phyloP scores from a whole-genome alignment of 2,113 vertebrate species.

The Sorex araneus region DNA sequence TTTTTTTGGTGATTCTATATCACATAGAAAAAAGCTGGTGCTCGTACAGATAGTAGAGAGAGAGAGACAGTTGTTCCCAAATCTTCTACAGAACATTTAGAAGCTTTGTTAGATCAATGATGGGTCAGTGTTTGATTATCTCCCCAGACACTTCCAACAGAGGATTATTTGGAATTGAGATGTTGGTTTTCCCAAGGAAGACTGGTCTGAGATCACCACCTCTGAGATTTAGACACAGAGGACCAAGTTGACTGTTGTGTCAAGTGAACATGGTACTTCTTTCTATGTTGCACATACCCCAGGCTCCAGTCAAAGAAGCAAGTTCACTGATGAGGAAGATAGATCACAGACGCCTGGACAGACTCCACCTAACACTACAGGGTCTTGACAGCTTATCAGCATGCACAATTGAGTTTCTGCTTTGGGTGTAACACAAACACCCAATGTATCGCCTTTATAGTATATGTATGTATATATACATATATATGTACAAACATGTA shows the following conservation, averaged over 20 bases:
- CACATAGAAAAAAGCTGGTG: background rate
- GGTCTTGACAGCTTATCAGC: background rate
- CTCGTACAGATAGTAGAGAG: background rate
- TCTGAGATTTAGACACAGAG: background rate
- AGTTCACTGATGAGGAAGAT: background rate
- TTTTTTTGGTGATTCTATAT: background rate
- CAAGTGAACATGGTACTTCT: background rate
- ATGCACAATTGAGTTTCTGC: too few relatives aligned
- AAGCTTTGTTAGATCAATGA: background rate
- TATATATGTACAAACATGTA: background rate
- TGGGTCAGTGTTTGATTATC: background rate
- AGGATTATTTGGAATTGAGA: background rate
- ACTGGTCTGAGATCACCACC: background rate
- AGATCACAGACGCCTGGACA: background rate
- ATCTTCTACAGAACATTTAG: background rate
- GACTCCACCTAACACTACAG: background rate
- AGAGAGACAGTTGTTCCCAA: background rate
- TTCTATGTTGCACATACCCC: fast-evolving
- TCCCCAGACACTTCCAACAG: background rate
- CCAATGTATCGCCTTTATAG: too few relatives aligned
- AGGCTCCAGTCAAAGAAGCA: background rate
- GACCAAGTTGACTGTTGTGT: background rate
- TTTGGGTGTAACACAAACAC: too few relatives aligned
- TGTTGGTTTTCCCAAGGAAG: background rate
- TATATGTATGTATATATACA: background rate